Percentiles rank a stretch among this genome's conserved stretches.
Conservation (phyloP, 2,797 vertebrate species). For the Spinibarbus caldwelli region DNA sequence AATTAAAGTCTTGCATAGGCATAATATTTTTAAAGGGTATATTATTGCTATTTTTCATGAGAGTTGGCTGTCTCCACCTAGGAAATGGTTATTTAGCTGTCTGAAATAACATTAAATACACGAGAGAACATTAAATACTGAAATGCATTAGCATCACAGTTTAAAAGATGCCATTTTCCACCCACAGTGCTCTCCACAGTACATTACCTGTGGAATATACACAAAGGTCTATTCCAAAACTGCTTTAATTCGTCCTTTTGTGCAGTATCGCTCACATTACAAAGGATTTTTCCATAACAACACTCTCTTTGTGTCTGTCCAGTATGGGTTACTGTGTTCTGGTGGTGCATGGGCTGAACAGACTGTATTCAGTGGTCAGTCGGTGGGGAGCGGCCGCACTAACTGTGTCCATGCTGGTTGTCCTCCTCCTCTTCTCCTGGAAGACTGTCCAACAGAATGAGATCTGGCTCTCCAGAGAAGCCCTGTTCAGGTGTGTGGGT, state of each 20-base stretch:
- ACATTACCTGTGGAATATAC: slow-evolving; percentile 6
- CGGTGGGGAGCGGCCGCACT: slow-evolving; percentile 82
- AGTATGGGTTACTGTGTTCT: slow-evolving; percentile 98
- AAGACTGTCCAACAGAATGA: slow-evolving; percentile 94
- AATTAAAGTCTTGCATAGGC: neutral
- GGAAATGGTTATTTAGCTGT: neutral
- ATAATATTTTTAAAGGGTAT: neutral
- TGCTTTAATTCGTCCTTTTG: neutral
- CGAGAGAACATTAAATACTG: neutral
- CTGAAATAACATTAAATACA: neutral
- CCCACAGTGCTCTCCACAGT: neutral
- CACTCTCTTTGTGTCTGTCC: slow-evolving; percentile 32
- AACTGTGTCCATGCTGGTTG: slow-evolving; percentile 81
- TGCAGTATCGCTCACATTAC: neutral
- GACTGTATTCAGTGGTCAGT: slow-evolving; percentile 79
- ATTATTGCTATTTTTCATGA: neutral
- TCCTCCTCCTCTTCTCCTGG: slow-evolving; percentile 92
- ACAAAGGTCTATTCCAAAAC: neutral
- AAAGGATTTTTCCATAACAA: neutral
- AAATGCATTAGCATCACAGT: neutral
- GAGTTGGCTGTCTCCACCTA: neutral
- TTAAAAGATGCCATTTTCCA: neutral
- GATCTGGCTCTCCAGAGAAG: slow-evolving; percentile 93
- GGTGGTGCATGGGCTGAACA: slow-evolving; percentile 87
- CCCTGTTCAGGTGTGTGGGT: slow-evolving; percentile 87